Evolutionary conservation across 2,113 vertebrate genomes (phyloP), one percentile per base, ranked within the genome.

Genomic region (Lutjanus erythropterus): DNA sequence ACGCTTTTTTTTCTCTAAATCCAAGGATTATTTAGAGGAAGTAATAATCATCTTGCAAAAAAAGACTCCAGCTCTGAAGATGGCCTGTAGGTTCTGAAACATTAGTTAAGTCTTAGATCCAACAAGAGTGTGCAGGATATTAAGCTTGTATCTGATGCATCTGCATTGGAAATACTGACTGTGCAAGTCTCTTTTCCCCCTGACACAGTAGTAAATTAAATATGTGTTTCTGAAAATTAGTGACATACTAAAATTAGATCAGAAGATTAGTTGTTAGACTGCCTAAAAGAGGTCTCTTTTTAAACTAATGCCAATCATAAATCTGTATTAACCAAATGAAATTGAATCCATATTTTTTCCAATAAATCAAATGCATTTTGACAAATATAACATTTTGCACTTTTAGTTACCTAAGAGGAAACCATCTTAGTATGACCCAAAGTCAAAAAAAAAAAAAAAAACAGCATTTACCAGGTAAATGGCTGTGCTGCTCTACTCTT

Each of bases 351-450:
- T 15, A 29, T 18, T 39, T 71, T 31, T 35, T 23, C 4, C 2
- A n/a, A 23, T 16, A 8, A 35, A 18, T 1, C 1, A 21, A 42
- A 33, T 16, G 27, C 9, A 18, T 29, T 65, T n/a, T 8, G 15
- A 46, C 15, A 46, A 8, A 35, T 8, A 0, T 9, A 33, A 47
- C 31, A 19, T 41, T 59, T 29, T 8, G 16, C 56, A 37, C 35
- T 42, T 61, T 58, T 74, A 60, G 21, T 25, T 10, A 6, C 21
- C 9, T 68, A 10, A 80, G 16, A 50, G 59, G 44, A 81, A 60
- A 42, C 1, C 16, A 8, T 11, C n/a, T 0, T 6, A 39, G n/a
- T 8, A 8, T 47, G 53, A 80, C 69, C 76, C 39, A 35, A 64
- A 72, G 18, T 59, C n/a, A n/a, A n/a, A n/a, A n/a, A n/a, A n/a